phyloP scores from a whole-genome alignment of 2,113 vertebrate genomes.

The Thryonomys swinderianus region DNA sequence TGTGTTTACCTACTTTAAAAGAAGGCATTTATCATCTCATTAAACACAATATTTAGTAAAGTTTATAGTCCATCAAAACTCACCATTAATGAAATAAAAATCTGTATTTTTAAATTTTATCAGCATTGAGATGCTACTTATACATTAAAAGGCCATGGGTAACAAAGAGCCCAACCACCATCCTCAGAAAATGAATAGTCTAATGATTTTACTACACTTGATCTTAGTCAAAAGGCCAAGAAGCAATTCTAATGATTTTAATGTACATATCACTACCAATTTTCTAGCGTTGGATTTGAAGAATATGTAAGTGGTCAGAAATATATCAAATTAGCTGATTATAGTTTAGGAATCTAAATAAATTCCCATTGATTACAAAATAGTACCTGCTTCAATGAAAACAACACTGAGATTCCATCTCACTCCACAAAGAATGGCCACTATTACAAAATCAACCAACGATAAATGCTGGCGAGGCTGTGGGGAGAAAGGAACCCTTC shows the following conservation, averaged over 20 bases:
- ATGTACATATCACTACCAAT: slow-evolving; percentile 48
- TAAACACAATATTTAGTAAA: slow-evolving; percentile 59
- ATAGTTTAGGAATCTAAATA: slow-evolving; percentile 64
- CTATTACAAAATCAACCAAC: too few relatives aligned
- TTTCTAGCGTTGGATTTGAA: slow-evolving; percentile 58
- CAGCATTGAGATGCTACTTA: slow-evolving; percentile 59
- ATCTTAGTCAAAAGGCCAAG: too few relatives aligned
- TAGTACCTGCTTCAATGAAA: slow-evolving; percentile 9
- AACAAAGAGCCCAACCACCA: slow-evolving; percentile 23
- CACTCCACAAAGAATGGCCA: too few relatives aligned
- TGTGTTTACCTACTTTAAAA: slow-evolving; percentile 44
- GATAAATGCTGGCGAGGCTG: too few relatives aligned
- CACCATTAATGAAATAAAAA: slow-evolving; percentile 43
- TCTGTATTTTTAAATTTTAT: slow-evolving; percentile 60
- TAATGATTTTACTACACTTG: slow-evolving; percentile 66
- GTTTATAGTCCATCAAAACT: slow-evolving; percentile 60
- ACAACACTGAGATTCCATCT: too few relatives aligned
- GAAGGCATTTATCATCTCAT: slow-evolving; percentile 22
- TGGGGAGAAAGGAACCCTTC: too few relatives aligned
- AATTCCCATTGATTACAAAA: slow-evolving; percentile 52
- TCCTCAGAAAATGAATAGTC: slow-evolving; percentile 42
- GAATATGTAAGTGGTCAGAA: slow-evolving; percentile 24
- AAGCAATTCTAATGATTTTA: slow-evolving; percentile 62
- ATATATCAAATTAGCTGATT: slow-evolving; percentile 57
- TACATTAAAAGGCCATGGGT: slow-evolving; percentile 32